A percentile compares a stretch with the other conserved stretches of the same genome.
Conservation (phyloP, 2,113 vertebrate species). For the Melanocharis versteri region DNA sequence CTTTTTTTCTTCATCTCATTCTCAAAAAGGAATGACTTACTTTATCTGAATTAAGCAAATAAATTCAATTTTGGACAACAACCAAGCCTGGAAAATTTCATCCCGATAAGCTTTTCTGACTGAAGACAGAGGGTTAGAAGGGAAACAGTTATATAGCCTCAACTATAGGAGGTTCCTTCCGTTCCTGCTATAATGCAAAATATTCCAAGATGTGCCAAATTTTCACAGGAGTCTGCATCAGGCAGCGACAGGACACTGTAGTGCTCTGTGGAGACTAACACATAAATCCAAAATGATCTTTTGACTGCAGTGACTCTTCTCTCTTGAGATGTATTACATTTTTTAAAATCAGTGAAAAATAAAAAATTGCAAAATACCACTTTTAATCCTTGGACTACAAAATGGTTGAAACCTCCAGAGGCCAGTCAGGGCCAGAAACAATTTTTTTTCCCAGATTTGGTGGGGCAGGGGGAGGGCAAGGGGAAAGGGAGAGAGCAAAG, state of each 20-base stretch:
- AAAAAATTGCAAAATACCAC: slow-evolving; percentile 34
- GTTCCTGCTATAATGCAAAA: neutral
- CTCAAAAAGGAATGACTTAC: neutral
- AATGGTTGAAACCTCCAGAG: slow-evolving; percentile 18
- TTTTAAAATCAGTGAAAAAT: slow-evolving; percentile 11
- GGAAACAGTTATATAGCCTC: neutral
- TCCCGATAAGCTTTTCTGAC: neutral
- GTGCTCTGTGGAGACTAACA: neutral
- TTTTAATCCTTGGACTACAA: slow-evolving; percentile 8
- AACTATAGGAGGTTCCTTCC: slow-evolving; percentile 26
- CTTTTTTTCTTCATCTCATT: neutral
- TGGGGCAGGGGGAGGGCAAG: neutral
- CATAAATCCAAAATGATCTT: neutral
- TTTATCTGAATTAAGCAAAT: slow-evolving; percentile 28
- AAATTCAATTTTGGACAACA: slow-evolving; percentile 13
- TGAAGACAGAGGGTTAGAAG: slow-evolving; percentile 24
- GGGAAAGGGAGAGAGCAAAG: slow-evolving; percentile 60
- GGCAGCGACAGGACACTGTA: neutral
- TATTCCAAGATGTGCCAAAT: slow-evolving; percentile 16
- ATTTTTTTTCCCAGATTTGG: slow-evolving; percentile 31
- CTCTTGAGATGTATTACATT: slow-evolving; percentile 24
- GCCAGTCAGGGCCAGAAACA: slow-evolving; percentile 19
- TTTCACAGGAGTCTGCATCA: slow-evolving; percentile 8
- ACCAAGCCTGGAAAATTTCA: slow-evolving; percentile 34
- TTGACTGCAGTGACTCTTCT: slow-evolving; percentile 4